Evolutionary conservation across 2,113 vertebrate genomes (phyloP).

Genomic region (Hepsetus odoe): DNA sequence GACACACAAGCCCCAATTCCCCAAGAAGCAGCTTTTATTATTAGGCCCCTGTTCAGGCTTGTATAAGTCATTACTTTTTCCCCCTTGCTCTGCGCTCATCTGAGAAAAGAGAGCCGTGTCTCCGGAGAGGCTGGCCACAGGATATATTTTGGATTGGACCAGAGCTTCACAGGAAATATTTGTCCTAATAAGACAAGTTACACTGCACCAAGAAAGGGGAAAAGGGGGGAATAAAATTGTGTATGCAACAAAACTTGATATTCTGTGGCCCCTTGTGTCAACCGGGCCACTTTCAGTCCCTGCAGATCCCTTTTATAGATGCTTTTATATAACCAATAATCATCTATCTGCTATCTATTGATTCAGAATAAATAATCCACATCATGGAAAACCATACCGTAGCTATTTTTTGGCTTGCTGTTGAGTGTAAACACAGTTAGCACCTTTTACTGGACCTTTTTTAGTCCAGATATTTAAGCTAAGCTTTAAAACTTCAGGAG

Average conservation of each 20-base stretch:
- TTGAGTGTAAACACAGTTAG: too few species aligned
- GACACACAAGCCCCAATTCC: constrained; percentile 77
- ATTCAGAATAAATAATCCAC: too few species aligned
- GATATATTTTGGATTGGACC: constrained; percentile 71
- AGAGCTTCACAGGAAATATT: constrained; percentile 73
- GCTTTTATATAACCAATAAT: too few species aligned
- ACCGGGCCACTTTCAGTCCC: background rate
- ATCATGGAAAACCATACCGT: too few species aligned
- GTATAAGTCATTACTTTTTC: constrained; percentile 82
- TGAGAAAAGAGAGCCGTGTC: constrained; percentile 72
- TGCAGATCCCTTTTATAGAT: background rate
- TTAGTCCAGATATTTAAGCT: too few species aligned
- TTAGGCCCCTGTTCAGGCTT: constrained; percentile 72
- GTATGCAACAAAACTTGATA: constrained; percentile 4
- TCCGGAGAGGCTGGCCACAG: constrained; percentile 70
- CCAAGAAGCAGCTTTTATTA: constrained; percentile 80
- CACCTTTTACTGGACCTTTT: too few species aligned
- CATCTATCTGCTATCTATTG: too few species aligned
- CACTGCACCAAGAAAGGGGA: constrained; percentile 53
- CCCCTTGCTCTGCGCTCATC: constrained; percentile 75
- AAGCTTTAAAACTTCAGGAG: too few species aligned
- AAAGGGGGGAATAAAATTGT: constrained; percentile 25
- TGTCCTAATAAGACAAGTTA: constrained; percentile 66
- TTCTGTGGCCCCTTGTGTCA: background rate
- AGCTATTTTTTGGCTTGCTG: too few species aligned